phyloP scores from a whole-genome alignment of 2,888 invertebrate genomes.

The Cryptophagus acutangulus region DNA sequence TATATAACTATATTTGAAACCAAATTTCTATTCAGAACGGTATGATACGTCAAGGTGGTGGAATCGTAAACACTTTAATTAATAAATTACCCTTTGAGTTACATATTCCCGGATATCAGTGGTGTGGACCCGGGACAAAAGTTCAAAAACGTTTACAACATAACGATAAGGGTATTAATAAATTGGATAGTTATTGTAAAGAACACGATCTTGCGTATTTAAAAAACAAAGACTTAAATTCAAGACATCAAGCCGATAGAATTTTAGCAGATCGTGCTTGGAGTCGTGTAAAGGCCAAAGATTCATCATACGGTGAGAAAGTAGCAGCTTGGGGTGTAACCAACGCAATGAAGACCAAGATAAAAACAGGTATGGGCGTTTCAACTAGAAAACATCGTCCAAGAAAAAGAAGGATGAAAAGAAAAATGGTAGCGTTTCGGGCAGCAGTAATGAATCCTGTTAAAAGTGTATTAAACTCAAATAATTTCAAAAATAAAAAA shows the following conservation, averaged over 20 bases:
- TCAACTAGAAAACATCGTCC: not conserved
- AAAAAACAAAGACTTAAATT: not conserved
- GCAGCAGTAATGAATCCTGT: no score
- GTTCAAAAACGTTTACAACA: slow-evolving; percentile 23
- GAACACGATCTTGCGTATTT: slow-evolving; percentile 31
- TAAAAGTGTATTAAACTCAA: no score
- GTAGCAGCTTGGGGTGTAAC: slow-evolving; percentile 13
- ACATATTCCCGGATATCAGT: slow-evolving; percentile 13
- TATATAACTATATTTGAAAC: no score
- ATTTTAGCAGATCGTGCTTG: slow-evolving; percentile 19
- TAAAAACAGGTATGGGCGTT: slow-evolving; percentile 22
- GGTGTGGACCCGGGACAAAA: slow-evolving; percentile 10
- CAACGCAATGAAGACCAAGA: slow-evolving; percentile 31
- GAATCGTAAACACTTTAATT: no score
- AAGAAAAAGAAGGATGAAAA: no score
- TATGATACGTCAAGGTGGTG: no score
- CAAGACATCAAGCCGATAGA: slow-evolving; percentile 1
- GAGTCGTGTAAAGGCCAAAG: slow-evolving; percentile 23
- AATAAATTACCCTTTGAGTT: slow-evolving; percentile 14
- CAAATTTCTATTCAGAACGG: no score
- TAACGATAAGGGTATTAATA: slow-evolving; percentile 32
- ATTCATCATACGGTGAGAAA: slow-evolving; percentile 24
- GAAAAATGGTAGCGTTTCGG: no score
- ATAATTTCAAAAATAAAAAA: no score
- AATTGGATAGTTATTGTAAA: slow-evolving; percentile 28